phyloP scores from a whole-genome alignment of 2,113 vertebrate species.

The Silurus meridionalis region DNA sequence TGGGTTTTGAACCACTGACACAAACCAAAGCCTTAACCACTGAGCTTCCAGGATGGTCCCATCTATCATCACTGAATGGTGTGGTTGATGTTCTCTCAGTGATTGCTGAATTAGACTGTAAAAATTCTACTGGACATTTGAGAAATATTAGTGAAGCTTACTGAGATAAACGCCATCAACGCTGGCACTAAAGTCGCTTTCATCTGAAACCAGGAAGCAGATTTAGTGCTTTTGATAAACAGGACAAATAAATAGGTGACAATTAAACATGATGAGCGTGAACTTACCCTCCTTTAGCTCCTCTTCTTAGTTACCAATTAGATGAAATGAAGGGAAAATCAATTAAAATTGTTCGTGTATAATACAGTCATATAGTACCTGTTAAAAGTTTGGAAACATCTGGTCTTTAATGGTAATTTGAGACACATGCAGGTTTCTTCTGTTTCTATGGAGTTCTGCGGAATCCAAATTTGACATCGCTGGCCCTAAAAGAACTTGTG shows the following conservation, averaged over 20 bases:
- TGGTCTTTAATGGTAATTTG: too few species aligned
- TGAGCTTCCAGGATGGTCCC: not conserved
- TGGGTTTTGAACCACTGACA: too few species aligned
- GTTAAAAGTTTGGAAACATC: too few species aligned
- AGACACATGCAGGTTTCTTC: too few species aligned
- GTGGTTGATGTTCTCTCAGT: not conserved
- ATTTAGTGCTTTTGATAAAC: not conserved
- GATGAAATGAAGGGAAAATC: not conserved
- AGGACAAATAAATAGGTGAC: not conserved
- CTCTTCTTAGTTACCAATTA: constrained; percentile 69
- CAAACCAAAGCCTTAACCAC: too few species aligned
- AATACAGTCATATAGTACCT: not conserved
- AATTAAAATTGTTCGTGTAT: not conserved
- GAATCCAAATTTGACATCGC: too few species aligned
- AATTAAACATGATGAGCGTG: not conserved
- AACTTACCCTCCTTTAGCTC: constrained; percentile 88
- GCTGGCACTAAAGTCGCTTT: constrained; percentile 82
- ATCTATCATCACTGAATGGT: not conserved
- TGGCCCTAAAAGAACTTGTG: too few species aligned
- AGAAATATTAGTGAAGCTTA: constrained; percentile 59
- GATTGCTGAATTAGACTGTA: not conserved
- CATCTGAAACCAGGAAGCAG: constrained; percentile 70
- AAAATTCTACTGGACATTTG: not conserved
- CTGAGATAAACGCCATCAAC: constrained; percentile 81
- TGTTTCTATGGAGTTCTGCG: too few species aligned